Evolutionary conservation across 2,888 invertebrate genomes (phyloP), one percentile per base, ranked within the genome.

Genomic region (Pollenia angustigena): DNA sequence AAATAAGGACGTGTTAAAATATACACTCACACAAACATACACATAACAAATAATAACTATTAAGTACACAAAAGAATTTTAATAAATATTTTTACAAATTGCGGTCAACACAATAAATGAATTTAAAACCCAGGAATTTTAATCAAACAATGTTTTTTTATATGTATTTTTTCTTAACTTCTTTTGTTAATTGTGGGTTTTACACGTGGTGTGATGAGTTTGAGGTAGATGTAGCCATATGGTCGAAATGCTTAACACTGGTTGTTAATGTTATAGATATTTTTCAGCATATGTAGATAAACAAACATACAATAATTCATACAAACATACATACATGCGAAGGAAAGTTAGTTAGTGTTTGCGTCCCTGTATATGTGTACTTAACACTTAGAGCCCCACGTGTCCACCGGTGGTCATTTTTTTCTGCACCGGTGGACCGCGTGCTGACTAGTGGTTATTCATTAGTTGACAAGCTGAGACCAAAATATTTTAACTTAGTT

Each of bases 71-170:
- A 18, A 66, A 18, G 42, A 54, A 18, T 42, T 32, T 54, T 32
- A 23, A 40, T 60, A 40, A 42, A 32, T 16, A 42, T 60, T 69
- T 60, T n/a, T 42, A 16, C 40, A 52, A 40, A 23, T 79, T 60
- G 12, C 42, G 69, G 48, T n/a, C 18, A 58, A 40, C 14, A 42
- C 9, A 14, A 18, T 58, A 46, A 78, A 78, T 50, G 42, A 42
- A 42, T 62, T 40, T 16, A 50, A 16, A 40, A 32, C 32, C 40
- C 48, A 18, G 60, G 12, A 74, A 74, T 75, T 62, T 42, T 40
- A 75, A 74, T 40, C 12, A 16, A 48, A 60, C 32, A 32, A 32
- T 32, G 4, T 32, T 32, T 32, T 6, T 32, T 32, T 32, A 32
- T 32, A 16, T 48, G 18, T 40, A 48, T 46, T 14, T 56, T 32